Evolutionary conservation across 2,797 vertebrate genomes (phyloP), one percentile per base, ranked within the genome.

Genomic region (Thamnophis elegans): DNA sequence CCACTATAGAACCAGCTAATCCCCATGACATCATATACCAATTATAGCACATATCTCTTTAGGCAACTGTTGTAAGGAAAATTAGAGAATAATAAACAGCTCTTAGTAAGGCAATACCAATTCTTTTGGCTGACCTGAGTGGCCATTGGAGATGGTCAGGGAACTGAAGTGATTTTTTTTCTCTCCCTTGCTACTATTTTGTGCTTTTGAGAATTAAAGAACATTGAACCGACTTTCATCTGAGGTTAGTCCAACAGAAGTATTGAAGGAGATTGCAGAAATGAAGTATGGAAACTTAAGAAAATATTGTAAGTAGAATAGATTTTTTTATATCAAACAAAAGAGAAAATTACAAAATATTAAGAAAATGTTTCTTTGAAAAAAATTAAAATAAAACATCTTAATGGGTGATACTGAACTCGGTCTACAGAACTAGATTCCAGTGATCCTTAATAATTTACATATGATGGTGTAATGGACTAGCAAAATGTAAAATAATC

Each of bases 401-500:
- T 36, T 60, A 65, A 53, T 3, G 7, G 5, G 32, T 89, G n/a
- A 62, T 65, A 20, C 13, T 42, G 16, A 90, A 82, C 26, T 78
- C 25, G 14, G 8, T 65, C 42, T 86, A 36, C 11, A 47, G 47
- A 51, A 28, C 28, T 60, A 85, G 47, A 58, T 51, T 25, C 8
- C 26, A 78, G 53, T 59, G 28, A 87, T 53, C 53, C 36, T 92
- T 78, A 36, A 62, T 26, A 9, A n/a, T 87, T 47, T 91, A 26
- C 32, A 85, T 26, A 88, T 32, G n/a, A 18, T 73, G 68, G 32
- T 18, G 32, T 88, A 9, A 73, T 47, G 68, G 68, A 85, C 25
- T 85, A 25, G 32, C 26, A 88, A 82, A 87, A 93, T 20, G 68
- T 88, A 90, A 90, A 89, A 13, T 89, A 55, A 73, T 86, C 54